A percentile compares a stretch with the other conserved stretches of the same genome.
phyloP scores from a whole-genome alignment of 2,113 vertebrate species.

The Corythornis madagascariensis region DNA sequence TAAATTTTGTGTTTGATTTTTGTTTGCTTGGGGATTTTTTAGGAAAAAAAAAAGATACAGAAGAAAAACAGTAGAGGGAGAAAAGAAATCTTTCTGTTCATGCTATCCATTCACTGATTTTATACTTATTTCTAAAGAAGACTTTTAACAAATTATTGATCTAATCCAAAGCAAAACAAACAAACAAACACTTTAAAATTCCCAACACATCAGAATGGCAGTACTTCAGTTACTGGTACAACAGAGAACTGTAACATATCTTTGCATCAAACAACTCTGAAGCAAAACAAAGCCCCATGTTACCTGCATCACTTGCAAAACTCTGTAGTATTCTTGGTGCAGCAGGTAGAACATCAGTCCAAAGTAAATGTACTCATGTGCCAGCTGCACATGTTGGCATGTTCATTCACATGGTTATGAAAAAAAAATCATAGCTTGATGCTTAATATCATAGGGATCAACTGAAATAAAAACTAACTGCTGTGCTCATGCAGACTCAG shows the following conservation, averaged over 20 bases:
- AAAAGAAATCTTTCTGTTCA: neutral
- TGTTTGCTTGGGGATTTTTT: neutral
- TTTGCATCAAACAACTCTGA: neutral
- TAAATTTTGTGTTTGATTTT: neutral
- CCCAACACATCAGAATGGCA: neutral
- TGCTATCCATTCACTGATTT: neutral
- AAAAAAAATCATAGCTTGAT: neutral
- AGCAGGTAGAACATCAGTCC: neutral
- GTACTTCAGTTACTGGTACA: neutral
- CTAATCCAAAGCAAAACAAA: neutral
- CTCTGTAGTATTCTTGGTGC: neutral
- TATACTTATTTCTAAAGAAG: neutral
- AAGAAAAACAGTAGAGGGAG: fast-evolving
- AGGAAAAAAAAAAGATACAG: neutral
- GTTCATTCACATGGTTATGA: neutral
- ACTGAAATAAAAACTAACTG: neutral
- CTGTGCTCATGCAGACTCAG: neutral
- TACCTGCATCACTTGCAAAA: neutral
- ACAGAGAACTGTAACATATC: neutral
- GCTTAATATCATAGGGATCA: neutral
- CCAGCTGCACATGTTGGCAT: neutral
- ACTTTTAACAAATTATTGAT: neutral
- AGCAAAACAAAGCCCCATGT: neutral
- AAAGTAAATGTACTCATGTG: neutral
- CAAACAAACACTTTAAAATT: neutral